Percentiles rank a stretch among this genome's conserved stretches.
These are phyloP conservation scores for Microtus pennsylvanicus DNA, from an alignment of 2,113 vertebrate genomes.

Conservation along the genomic window DNA sequence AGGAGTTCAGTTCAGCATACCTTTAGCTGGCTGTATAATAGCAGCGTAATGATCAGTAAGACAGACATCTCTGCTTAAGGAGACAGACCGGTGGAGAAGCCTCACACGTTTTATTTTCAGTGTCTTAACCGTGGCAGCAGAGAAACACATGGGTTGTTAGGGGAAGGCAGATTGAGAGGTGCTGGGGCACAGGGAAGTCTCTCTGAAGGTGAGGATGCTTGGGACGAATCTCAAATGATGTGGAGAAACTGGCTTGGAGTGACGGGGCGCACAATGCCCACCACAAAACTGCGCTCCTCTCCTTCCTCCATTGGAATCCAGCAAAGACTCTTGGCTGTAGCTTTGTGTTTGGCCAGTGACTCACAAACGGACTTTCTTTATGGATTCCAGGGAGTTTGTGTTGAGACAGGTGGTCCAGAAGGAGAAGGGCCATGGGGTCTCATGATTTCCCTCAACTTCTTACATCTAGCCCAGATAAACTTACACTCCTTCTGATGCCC, in stretches of 20 bases:
- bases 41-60: neutral
- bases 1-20: neutral
- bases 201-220: neutral
- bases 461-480: neutral
- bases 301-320: neutral
- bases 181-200: neutral
- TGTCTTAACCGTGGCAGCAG: neutral
- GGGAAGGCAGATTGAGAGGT: neutral
- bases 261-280: rapidly evolving
- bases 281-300: rapidly evolving
- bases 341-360: neutral
- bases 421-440: neutral
- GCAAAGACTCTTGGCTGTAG: neutral
- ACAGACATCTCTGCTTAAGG: neutral
- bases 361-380: neutral
- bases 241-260: neutral
- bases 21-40: neutral
- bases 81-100: neutral
- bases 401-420: neutral
- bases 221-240: neutral
- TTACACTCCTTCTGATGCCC: neutral
- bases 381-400: neutral
- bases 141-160: neutral
- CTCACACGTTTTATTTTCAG: neutral
- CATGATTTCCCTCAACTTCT: neutral